These are phyloP conservation scores for Dipodomys spectabilis DNA, from an alignment of 2,113 vertebrate species.

Conservation along the genomic window DNA sequence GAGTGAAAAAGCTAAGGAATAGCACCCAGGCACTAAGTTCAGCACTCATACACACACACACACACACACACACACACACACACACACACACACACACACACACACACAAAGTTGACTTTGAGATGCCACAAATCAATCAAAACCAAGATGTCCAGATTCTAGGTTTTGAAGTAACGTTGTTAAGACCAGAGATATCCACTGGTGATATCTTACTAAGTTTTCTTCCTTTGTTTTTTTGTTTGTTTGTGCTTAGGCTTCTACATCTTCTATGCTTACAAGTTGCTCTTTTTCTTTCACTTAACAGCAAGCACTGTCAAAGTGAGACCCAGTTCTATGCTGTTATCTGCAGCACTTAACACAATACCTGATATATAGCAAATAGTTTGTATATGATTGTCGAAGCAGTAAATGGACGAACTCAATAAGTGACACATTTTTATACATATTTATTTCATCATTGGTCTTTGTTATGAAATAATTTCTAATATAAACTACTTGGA, in stretches of 20 bases:
- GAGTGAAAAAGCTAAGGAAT: no score
- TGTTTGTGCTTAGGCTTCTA: not conserved
- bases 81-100: no score
- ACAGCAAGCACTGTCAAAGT: not conserved
- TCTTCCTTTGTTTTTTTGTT: not conserved
- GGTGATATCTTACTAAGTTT: not conserved
- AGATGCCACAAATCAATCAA: no score
- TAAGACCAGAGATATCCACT: no score
- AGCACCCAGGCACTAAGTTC: no score
- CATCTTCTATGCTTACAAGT: not conserved
- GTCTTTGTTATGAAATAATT: not conserved
- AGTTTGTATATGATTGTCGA: not conserved
- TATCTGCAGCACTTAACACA: not conserved
- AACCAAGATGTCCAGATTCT: no score
- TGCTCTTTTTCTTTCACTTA: not conserved
- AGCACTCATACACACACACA: no score
- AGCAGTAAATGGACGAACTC: not conserved
- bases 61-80: no score
- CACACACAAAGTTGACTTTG: no score
- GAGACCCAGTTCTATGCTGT: not conserved
- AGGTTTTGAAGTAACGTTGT: no score
- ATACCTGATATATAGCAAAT: not conserved
- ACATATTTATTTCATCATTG: not conserved
- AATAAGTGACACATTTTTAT: not conserved
- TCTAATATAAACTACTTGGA: not conserved